Conservation (phyloP, 1,140 invertebrate genomes). For the Bombus impatiens region DNA sequence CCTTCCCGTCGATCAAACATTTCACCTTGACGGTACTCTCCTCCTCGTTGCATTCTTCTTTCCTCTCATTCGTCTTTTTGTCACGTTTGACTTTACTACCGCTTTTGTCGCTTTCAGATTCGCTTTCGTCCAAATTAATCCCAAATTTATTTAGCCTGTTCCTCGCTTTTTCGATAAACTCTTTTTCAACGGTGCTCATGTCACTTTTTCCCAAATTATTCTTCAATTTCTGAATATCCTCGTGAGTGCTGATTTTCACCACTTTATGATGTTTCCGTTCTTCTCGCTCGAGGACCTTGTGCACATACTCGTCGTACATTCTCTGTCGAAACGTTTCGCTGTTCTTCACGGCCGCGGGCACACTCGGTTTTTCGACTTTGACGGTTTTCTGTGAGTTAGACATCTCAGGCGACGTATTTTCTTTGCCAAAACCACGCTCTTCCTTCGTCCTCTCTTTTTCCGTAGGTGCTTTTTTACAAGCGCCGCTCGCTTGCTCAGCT, state of each 20-base stretch:
- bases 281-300: conserved; percentile 89
- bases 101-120: conserved; percentile 72
- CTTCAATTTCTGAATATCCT: conserved; percentile 63
- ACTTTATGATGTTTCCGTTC: conserved; percentile 90
- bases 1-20: conserved; percentile 85
- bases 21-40: conserved; percentile 73
- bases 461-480: background rate
- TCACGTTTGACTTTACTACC: background rate
- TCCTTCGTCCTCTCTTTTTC: background rate
- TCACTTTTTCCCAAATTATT: conserved; percentile 71
- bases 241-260: conserved; percentile 86
- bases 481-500: background rate
- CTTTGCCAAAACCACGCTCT: background rate
- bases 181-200: conserved; percentile 85
- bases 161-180: conserved; percentile 88
- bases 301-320: conserved; percentile 92
- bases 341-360: conserved; percentile 80
- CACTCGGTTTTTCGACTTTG: conserved; percentile 64
- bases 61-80: conserved; percentile 11
- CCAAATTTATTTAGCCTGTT: conserved; percentile 84
- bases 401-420: background rate
- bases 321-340: conserved; percentile 87
- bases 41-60: background rate
- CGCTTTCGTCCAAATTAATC: conserved; percentile 83
- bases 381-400: background rate